Evolutionary conservation across 2,888 invertebrate genomes (phyloP).

Genomic region (Lasioglossum pauxillum): DNA sequence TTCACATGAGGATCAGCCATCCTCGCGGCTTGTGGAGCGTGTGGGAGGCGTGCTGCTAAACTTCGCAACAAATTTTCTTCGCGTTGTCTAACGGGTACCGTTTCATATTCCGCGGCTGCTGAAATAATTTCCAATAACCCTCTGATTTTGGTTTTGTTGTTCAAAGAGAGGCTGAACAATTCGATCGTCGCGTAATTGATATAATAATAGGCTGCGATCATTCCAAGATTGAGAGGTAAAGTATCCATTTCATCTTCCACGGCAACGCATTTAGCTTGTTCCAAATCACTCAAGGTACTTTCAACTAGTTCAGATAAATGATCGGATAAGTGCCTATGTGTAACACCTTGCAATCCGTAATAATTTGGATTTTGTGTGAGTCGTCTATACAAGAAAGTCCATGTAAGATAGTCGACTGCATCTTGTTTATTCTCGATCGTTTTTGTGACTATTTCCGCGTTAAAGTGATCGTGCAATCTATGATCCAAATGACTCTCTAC

Average conservation of each 20-base stretch:
- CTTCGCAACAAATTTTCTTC: conserved; percentile 95
- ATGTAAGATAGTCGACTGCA: conserved; percentile 99
- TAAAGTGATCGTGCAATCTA: conserved; percentile 99
- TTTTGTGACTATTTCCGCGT: conserved; percentile 99
- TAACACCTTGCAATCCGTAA: conserved; percentile 98
- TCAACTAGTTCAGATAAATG: conserved; percentile 99
- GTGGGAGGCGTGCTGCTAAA: conserved; percentile 88
- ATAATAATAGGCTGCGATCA: conserved; percentile 99
- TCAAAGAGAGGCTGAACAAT: conserved; percentile 98
- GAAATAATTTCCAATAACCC: conserved; percentile 99
- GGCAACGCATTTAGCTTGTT: conserved; percentile 98
- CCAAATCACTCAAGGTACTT: conserved; percentile 96
- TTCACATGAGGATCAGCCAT: conserved; percentile 97
- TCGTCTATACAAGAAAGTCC: conserved; percentile 98
- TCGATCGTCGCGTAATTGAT: conserved; percentile 99
- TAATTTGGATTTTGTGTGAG: conserved; percentile 99
- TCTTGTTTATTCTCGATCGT: conserved; percentile 99
- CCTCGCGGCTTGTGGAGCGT: conserved; percentile 82
- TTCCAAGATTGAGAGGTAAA: conserved; percentile 98
- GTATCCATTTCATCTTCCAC: conserved; percentile 99
- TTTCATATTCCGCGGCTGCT: conserved; percentile 98
- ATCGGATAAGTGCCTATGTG: conserved; percentile 98
- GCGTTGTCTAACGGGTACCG: conserved; percentile 96
- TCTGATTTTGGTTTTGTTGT: conserved; percentile 98
- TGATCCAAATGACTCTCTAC: conserved; percentile 99